Percentiles rank a stretch among this genome's conserved stretches.
Evolutionary conservation across 2,797 vertebrate species (phyloP).

Genomic region (Urosaurus nigricauda): DNA sequence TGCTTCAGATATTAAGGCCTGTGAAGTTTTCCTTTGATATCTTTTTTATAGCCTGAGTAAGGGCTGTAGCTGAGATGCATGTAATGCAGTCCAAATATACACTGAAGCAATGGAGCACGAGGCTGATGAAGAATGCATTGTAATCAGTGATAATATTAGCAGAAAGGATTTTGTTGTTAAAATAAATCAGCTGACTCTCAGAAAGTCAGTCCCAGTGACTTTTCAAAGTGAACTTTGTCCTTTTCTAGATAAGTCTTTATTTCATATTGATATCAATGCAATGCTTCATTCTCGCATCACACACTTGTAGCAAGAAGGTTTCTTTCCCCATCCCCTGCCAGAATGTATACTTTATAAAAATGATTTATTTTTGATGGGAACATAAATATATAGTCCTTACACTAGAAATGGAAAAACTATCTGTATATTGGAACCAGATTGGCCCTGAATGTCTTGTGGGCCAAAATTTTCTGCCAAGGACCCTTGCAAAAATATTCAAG

Average conservation of each 20-base stretch:
- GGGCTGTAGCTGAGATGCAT: slow-evolving; percentile 20
- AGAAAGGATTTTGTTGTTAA: neutral
- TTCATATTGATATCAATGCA: neutral
- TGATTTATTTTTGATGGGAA: neutral
- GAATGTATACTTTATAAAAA: neutral
- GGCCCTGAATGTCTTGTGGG: too few species aligned
- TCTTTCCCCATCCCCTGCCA: neutral
- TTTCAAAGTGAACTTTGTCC: neutral
- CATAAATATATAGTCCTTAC: too few species aligned
- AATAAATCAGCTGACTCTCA: neutral
- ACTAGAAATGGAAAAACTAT: too few species aligned
- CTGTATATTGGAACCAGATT: too few species aligned
- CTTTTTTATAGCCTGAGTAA: slow-evolving; percentile 17
- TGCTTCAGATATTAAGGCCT: slow-evolving; percentile 32
- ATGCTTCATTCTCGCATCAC: neutral
- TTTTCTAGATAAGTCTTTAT: neutral
- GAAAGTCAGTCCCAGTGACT: neutral
- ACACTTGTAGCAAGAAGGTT: neutral
- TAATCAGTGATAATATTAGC: neutral
- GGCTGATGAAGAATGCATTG: neutral
- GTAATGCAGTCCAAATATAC: neutral
- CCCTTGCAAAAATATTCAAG: too few species aligned
- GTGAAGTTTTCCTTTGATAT: slow-evolving; percentile 15
- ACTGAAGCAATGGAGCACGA: neutral
- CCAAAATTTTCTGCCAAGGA: too few species aligned